A percentile compares a stretch with the other conserved stretches of the same genome.
Evolutionary conservation across 2,797 vertebrate genomes (phyloP).

Genomic region (Eidolon dupreanum): DNA sequence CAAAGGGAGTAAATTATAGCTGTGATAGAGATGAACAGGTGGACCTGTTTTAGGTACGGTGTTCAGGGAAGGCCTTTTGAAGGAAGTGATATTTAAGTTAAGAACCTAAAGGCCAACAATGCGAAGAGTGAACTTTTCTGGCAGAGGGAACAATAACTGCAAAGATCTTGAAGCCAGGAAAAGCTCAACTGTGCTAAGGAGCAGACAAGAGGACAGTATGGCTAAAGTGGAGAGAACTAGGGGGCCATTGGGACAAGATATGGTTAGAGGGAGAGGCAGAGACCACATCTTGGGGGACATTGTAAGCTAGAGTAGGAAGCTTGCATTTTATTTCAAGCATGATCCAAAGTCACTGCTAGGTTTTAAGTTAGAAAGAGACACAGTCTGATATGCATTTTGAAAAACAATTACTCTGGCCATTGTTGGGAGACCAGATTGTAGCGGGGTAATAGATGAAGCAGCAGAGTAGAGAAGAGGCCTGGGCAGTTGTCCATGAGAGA

Average conservation of each 20-base stretch:
- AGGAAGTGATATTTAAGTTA: background rate
- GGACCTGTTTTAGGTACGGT: background rate
- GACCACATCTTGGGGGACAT: background rate
- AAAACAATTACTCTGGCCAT: background rate
- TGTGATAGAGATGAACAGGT: background rate
- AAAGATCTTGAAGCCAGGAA: background rate
- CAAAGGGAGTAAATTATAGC: background rate
- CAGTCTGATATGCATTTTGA: background rate
- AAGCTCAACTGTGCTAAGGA: background rate
- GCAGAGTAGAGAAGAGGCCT: background rate
- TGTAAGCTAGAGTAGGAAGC: background rate
- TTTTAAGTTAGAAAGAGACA: background rate
- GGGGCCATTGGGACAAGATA: background rate
- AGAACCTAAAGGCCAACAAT: background rate
- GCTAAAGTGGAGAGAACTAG: background rate
- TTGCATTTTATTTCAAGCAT: conserved; percentile 24
- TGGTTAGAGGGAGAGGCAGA: background rate
- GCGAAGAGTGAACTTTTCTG: background rate
- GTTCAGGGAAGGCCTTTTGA: background rate
- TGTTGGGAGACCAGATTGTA: background rate
- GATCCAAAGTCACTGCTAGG: background rate
- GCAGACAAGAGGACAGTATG: background rate
- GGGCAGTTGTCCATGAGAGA: background rate
- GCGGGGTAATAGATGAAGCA: background rate
- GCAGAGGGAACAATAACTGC: background rate